A percentile compares a stretch with the other conserved stretches of the same genome.
Evolutionary conservation across 2,113 vertebrate species (phyloP).

Genomic region (Tiliqua scincoides): DNA sequence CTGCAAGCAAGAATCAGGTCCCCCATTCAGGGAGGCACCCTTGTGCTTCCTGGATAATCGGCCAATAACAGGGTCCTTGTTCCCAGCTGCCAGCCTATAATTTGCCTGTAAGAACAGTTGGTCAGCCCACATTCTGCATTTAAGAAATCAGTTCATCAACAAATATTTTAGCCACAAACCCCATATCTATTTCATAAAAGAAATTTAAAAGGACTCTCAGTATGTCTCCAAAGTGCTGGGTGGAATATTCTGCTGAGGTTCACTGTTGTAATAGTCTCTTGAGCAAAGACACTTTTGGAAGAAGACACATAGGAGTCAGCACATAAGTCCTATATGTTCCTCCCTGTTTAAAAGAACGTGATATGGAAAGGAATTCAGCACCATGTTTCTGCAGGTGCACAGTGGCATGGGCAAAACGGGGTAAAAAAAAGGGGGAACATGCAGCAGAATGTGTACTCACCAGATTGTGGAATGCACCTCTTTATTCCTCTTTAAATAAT

Average conservation of each 20-base stretch:
- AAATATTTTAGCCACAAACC: too few species aligned
- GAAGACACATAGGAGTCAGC: not conserved
- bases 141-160: not conserved
- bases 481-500: not conserved
- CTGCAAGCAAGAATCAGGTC: too few species aligned
- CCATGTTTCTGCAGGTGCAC: not conserved
- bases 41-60: too few species aligned
- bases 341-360: not conserved
- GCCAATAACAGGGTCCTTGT: too few species aligned
- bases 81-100: too few species aligned
- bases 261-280: not conserved
- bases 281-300: not conserved
- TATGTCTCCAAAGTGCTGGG: not conserved
- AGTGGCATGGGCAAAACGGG: not conserved
- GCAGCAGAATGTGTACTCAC: not conserved
- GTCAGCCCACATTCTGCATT: too few species aligned
- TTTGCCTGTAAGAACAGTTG: too few species aligned
- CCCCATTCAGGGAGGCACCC: too few species aligned
- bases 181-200: too few species aligned
- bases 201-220: not conserved
- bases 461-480: not conserved
- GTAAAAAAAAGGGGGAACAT: not conserved
- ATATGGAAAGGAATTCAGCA: not conserved
- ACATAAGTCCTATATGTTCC: not conserved
- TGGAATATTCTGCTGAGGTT: not conserved